Conservation (phyloP, 2,797 vertebrate genomes). For the Silurus aristotelis region DNA sequence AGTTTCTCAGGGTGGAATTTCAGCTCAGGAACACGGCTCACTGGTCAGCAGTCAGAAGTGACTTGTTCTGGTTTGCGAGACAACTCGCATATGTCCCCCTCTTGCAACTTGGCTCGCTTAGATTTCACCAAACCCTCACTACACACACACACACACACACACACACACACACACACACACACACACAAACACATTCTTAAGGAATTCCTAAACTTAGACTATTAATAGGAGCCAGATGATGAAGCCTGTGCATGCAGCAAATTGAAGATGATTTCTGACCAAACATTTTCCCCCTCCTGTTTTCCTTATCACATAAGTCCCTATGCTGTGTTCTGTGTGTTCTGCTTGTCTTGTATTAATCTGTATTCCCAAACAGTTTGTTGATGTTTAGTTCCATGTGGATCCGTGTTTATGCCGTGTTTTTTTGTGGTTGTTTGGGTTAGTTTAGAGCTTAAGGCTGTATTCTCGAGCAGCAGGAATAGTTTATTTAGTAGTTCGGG, state of each 20-base stretch:
- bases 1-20: conserved; percentile 45
- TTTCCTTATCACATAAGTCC: neutral
- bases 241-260: neutral
- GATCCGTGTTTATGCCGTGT: neutral
- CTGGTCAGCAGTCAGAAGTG: conserved; percentile 41
- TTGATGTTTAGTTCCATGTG: conserved; percentile 8
- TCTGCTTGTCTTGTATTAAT: conserved; percentile 9
- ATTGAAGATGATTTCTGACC: conserved; percentile 15
- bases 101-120: conserved; percentile 25
- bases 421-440: conserved; percentile 19
- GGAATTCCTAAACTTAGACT: conserved; percentile 24
- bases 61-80: conserved; percentile 40
- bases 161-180: conserved; percentile 13
- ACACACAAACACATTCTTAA: conserved; percentile 25
- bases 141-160: neutral
- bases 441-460: conserved; percentile 1
- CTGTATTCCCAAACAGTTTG: conserved; percentile 9
- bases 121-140: conserved; percentile 21
- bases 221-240: conserved; percentile 58
- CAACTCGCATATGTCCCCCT: neutral
- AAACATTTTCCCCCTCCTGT: neutral
- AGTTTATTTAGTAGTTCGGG: neutral
- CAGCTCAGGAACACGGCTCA: conserved; percentile 25
- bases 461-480: conserved; percentile 12
- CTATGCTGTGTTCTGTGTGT: conserved; percentile 10